Percentiles rank a stretch among this genome's conserved stretches.
Conservation (phyloP, 2,888 invertebrate species). For the Hydraecia micacea region DNA sequence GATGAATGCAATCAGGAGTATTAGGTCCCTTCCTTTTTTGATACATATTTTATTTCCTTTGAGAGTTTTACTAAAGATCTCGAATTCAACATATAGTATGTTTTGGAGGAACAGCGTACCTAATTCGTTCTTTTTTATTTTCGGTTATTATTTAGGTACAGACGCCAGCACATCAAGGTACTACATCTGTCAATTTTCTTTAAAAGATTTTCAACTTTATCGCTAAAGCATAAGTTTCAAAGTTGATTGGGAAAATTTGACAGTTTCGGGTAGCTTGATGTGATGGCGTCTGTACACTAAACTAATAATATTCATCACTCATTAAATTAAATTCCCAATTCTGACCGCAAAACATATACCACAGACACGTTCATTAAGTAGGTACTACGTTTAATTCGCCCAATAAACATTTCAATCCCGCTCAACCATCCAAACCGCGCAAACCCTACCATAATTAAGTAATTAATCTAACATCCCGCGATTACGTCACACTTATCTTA, state of each 20-base stretch:
- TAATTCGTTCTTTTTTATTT: background rate
- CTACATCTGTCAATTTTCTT: too few relatives aligned
- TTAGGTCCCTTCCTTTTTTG: slow-evolving; percentile 43
- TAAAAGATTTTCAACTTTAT: too few relatives aligned
- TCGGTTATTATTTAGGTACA: background rate
- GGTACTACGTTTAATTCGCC: background rate
- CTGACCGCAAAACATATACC: background rate
- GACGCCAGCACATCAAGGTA: too few relatives aligned
- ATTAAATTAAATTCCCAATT: background rate
- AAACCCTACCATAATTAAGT: slow-evolving; percentile 52
- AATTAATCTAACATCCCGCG: slow-evolving; percentile 56
- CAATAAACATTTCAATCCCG: slow-evolving; percentile 17
- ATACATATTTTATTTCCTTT: slow-evolving; percentile 40
- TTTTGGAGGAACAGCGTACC: background rate
- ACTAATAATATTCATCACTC: background rate
- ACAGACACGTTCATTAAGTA: background rate
- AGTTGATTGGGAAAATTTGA: too few relatives aligned
- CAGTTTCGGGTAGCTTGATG: too few relatives aligned
- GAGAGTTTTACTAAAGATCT: slow-evolving; percentile 15
- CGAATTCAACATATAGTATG: background rate
- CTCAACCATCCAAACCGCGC: background rate
- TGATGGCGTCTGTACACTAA: background rate
- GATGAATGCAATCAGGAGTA: slow-evolving; percentile 57
- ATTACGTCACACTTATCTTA: slow-evolving; percentile 61
- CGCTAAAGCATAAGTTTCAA: too few relatives aligned